Base-by-base conservation (phyloP, 1,140 invertebrate species). In the Pseudobourletiella spinata region DNA sequence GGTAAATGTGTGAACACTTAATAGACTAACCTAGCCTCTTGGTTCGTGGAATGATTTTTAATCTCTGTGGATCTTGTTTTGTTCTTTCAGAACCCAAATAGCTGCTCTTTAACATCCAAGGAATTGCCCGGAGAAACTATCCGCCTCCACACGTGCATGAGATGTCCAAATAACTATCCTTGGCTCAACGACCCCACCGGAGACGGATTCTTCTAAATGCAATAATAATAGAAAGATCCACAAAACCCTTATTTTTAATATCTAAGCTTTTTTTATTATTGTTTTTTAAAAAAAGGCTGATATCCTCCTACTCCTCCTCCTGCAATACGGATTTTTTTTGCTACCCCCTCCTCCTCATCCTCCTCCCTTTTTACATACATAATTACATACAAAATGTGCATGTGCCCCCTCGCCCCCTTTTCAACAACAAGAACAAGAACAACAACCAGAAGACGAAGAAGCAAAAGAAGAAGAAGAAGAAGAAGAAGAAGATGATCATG, bases 121-220 rank as follows among this genome's bases (percentile, higher is more conserved):
- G 90, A 94, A 77, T 84, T 94, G 65, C 89, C 89, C 74, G 90
- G 90, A 22, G 90, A 95, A 77, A 92, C 91, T 55, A 85, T 95
- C 73, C 90, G 91, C 73, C 81, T 95, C 63, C 89, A 94, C 76
- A 95, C 91, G 15, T 95, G 92, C 75, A 83, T 92, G 46, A 82
- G 90, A 70, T 95, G 92, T 77, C 91, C 65, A 65, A 89, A 88
- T 75, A 93, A 93, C 74, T 95, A 94, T 77, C 92, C 92, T 63
- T 94, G 91, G 91, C 75, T 93, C 63, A 91, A 90, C 73, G 91
- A 95, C 77, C 89, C 89, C 22, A 90, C 89, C 71, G 90, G 90
- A 72, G 89, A 92, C 75, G 89, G 89, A 73, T 89, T 89, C 81
- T 88, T 87, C 79, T 90, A 86, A 83, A 18, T 24, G 28, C 22